phyloP scores from a whole-genome alignment of 2,797 vertebrate species.

The Oreochromis mossambicus region DNA sequence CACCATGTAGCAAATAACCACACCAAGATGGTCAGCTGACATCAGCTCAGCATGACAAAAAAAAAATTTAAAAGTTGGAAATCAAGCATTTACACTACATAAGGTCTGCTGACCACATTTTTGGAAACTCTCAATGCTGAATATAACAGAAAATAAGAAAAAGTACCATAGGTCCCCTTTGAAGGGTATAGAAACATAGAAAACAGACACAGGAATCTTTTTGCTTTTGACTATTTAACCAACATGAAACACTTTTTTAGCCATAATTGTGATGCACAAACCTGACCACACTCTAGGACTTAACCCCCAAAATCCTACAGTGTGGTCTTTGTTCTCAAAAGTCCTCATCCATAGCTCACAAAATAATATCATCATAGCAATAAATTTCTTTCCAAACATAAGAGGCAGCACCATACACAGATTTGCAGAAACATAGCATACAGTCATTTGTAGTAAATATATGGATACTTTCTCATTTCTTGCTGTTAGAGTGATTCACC shows the following conservation, averaged over 20 bases:
- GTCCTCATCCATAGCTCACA: neutral
- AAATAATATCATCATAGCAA: neutral
- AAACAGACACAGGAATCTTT: neutral
- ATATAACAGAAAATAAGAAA: neutral
- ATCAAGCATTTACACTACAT: neutral
- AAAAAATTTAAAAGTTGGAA: fast-evolving
- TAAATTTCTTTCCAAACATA: neutral
- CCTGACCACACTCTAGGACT: neutral
- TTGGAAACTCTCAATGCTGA: neutral
- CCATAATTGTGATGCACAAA: too few relatives aligned
- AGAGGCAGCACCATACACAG: neutral
- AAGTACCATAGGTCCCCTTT: neutral
- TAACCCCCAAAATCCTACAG: neutral
- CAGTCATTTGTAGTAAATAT: neutral
- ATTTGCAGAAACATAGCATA: neutral
- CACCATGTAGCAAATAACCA: neutral
- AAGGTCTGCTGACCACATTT: neutral
- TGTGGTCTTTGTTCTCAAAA: neutral
- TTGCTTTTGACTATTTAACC: neutral
- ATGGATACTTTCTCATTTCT: neutral
- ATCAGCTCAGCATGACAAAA: neutral
- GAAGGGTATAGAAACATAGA: neutral
- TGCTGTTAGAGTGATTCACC: neutral
- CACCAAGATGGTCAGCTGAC: neutral
- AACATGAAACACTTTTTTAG: neutral